phyloP scores from a whole-genome alignment of 2,888 invertebrate species.

The Norana najaformis region DNA sequence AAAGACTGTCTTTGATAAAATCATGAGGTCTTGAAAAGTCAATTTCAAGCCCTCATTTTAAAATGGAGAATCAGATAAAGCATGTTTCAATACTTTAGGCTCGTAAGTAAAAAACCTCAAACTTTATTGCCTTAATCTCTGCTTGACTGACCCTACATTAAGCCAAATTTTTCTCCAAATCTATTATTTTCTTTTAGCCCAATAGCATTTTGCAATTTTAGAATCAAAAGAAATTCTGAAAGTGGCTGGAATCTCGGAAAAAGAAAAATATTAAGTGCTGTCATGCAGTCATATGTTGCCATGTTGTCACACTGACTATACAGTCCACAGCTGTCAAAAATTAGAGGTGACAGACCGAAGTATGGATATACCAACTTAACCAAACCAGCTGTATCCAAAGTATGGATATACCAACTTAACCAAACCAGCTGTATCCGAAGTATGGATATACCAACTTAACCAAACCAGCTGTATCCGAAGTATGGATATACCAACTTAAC shows the following conservation, averaged over 20 bases:
- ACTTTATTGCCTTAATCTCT: neutral
- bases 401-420: too few relatives aligned
- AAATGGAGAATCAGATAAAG: neutral
- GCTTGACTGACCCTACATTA: neutral
- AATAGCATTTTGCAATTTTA: neutral
- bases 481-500: too few relatives aligned
- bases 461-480: neutral
- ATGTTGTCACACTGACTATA: neutral
- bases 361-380: neutral
- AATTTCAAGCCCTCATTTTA: neutral
- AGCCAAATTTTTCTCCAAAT: neutral
- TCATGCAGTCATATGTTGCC: neutral
- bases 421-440: neutral
- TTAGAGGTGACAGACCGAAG: neutral
- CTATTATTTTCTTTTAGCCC: neutral
- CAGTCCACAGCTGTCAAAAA: neutral
- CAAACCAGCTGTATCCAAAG: neutral
- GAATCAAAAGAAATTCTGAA: neutral
- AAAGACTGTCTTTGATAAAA: neutral
- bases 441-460: too few relatives aligned
- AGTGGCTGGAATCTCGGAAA: too few relatives aligned
- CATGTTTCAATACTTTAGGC: neutral
- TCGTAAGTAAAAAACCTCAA: neutral
- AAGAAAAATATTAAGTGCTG: too few relatives aligned
- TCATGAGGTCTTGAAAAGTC: neutral